phyloP scores from a whole-genome alignment of 2,797 vertebrate species.

The Nyctibius grandis region DNA sequence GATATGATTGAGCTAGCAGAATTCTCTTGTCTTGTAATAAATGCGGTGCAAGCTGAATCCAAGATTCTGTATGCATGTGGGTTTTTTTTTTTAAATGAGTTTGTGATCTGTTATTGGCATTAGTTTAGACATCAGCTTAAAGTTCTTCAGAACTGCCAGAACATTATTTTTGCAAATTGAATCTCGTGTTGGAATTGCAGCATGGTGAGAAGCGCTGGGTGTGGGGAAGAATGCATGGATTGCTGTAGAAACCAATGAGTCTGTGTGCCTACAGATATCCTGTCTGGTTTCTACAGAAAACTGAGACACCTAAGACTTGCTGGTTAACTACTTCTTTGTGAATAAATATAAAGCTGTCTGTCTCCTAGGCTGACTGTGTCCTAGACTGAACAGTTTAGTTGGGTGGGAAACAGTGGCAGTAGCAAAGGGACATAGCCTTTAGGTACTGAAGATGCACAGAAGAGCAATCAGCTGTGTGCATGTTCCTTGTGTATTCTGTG shows the following conservation, averaged over 20 bases:
- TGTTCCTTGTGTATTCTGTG: not conserved
- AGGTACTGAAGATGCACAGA: not conserved
- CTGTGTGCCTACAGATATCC: not conserved
- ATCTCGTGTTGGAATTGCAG: not conserved
- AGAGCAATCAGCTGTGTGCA: not conserved
- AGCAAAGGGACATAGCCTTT: not conserved
- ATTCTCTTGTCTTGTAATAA: not conserved
- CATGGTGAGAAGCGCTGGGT: not conserved
- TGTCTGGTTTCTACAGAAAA: not conserved
- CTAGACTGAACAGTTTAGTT: not conserved
- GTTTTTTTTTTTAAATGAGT: not conserved
- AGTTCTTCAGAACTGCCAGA: not conserved
- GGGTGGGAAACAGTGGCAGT: not conserved
- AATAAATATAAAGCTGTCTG: not conserved
- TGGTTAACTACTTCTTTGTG: not conserved
- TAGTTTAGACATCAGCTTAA: not conserved
- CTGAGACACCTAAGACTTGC: not conserved
- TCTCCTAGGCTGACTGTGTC: not conserved
- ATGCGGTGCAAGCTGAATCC: not conserved
- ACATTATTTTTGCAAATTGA: not conserved
- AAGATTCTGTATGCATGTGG: not conserved
- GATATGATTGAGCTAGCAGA: not conserved
- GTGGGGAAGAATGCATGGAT: not conserved
- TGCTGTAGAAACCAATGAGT: not conserved
- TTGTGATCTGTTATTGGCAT: not conserved